A percentile compares a stretch with the other conserved stretches of the same genome.
Conservation (phyloP, 1,140 invertebrate species). For the Heterodera schachtii region DNA sequence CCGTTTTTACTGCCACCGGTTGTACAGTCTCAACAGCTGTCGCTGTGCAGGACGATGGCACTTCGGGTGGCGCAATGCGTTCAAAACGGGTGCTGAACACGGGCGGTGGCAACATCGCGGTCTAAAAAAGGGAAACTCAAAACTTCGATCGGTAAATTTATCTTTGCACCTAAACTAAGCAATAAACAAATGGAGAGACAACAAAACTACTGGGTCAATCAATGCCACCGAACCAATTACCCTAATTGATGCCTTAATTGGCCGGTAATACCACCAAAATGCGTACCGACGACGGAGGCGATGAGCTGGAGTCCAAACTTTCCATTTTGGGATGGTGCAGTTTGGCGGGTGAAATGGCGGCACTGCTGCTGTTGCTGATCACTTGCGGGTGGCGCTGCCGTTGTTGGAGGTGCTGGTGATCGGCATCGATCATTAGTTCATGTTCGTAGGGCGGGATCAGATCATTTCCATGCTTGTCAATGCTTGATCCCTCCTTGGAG, state of each 20-base stretch:
- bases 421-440: slow-evolving; percentile 21
- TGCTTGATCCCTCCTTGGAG: slow-evolving; percentile 29
- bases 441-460: slow-evolving; percentile 19
- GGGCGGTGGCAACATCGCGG: slow-evolving; percentile 36
- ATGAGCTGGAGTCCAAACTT: slow-evolving; percentile 32
- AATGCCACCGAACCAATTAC: too few species aligned
- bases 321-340: slow-evolving; percentile 17
- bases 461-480: slow-evolving; percentile 28
- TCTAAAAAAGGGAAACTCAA: background rate
- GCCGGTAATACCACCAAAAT: too few species aligned
- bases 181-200: too few species aligned
- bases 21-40: background rate
- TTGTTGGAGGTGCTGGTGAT: background rate
- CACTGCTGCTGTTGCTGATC: background rate
- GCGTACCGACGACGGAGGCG: slow-evolving; percentile 32
- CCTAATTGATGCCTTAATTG: too few species aligned
- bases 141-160: too few species aligned
- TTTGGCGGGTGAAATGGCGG: background rate
- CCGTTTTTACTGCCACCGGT: background rate
- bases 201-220: too few species aligned
- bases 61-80: slow-evolving; percentile 25
- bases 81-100: slow-evolving; percentile 38
- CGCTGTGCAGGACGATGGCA: slow-evolving; percentile 16
- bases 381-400: slow-evolving; percentile 2
- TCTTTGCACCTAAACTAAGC: too few species aligned